Conservation (phyloP, 2,113 vertebrate species). For the Pomatostomus ruficeps region DNA sequence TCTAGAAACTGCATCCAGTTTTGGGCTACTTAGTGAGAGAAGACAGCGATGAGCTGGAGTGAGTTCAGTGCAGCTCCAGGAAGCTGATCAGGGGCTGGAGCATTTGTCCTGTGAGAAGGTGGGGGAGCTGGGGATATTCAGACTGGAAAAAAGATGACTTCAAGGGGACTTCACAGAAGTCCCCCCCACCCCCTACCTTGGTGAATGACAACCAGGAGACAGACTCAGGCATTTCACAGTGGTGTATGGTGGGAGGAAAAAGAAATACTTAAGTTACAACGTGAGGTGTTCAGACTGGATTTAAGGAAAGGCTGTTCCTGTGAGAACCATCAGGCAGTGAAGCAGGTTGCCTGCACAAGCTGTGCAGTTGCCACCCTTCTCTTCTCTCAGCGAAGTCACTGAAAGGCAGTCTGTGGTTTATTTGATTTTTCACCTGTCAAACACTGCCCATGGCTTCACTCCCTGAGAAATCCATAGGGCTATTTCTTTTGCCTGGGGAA, state of each 20-base stretch:
- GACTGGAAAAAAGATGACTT: background rate
- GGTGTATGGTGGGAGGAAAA: background rate
- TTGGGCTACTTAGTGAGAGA: background rate
- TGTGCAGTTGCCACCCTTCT: background rate
- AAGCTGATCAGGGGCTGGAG: background rate
- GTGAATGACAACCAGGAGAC: background rate
- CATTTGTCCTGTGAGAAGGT: background rate
- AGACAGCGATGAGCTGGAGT: rapidly evolving
- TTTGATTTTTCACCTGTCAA: background rate
- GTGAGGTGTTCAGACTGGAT: background rate
- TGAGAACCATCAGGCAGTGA: background rate
- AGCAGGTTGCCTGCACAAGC: background rate
- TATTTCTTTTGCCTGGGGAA: background rate
- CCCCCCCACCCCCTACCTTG: rapidly evolving
- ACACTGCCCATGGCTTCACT: background rate
- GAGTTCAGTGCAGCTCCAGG: background rate
- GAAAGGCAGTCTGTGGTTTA: background rate
- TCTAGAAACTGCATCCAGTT: background rate
- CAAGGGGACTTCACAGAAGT: background rate
- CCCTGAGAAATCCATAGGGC: background rate
- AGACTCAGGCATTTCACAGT: background rate
- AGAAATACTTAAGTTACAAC: background rate
- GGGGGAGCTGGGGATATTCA: background rate
- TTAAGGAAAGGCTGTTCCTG: background rate
- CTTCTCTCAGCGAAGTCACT: background rate